Evolutionary conservation across 1,140 invertebrate genomes (phyloP), one percentile per base, ranked within the genome.

Genomic region (Cyrtorhinus lividipennis): DNA sequence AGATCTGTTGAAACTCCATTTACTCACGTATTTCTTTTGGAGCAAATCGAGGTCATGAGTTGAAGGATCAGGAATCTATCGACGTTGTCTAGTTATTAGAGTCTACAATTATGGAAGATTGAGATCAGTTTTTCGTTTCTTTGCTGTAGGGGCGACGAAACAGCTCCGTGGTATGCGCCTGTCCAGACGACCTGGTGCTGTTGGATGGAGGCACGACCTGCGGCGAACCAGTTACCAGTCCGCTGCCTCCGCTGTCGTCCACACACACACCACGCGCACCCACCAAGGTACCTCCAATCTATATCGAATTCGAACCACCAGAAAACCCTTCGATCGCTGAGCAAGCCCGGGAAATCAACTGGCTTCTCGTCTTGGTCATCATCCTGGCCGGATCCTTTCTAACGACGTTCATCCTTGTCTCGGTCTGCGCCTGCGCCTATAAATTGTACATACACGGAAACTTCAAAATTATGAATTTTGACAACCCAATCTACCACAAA

Each of bases 381-480:
- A 59, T 59, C 26, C 26, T 59, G 1, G 27, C 23, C 58, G 58
- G 24, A 15, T 59, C 58, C 26, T 12, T 26, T 23, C n/a, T 59
- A 10, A 27, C 58, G 10, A 25, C 27, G 15, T 59, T 59, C 58
- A 30, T 59, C 24, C 26, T 59, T 15, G 24, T 59, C n/a, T 26
- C 27, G 13, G 58, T 30, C 3, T 59, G 24, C 58, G 24, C 26
- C 58, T 59, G 24, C 58, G 24, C 27, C 24, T 59, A 59, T 26
- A 26, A 30, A 24, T 15, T 59, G 13, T 59, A 59, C 58, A 24
- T 59, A 10, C 27, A 59, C n/a, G 58, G 58, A n/a, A 59, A 59
- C 26, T 27, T 59, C 23, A 59, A 59, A 30, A 59, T 59, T n/a
- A 59, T 59, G 58, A 59, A 30, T n/a, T 59, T 59, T 26, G 58